Percentiles rank a stretch among this genome's conserved stretches.
Evolutionary conservation across 2,888 invertebrate genomes (phyloP).

Genomic region (Caenorhabditis imperialis): DNA sequence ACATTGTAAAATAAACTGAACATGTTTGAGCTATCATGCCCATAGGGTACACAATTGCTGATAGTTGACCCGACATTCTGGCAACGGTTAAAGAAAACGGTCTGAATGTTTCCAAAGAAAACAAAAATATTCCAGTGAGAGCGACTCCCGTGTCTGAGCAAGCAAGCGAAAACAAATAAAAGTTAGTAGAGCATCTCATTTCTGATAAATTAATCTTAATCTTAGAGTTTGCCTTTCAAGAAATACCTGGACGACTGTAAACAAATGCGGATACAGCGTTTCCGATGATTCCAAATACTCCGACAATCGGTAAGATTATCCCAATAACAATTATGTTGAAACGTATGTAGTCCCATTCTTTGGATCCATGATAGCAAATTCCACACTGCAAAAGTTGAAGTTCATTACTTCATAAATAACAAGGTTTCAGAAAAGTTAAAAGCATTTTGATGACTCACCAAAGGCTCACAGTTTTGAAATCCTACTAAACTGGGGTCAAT

Average conservation of each 20-base stretch:
- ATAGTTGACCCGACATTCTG: slow-evolving; percentile 53
- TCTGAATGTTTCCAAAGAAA: slow-evolving; percentile 64
- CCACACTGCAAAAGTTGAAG: slow-evolving; percentile 59
- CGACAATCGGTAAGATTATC: slow-evolving; percentile 74
- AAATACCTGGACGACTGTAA: slow-evolving; percentile 72
- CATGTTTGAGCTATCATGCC: slow-evolving; percentile 78
- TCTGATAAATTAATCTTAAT: no score
- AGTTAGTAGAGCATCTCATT: slow-evolving; percentile 74
- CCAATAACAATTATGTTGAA: slow-evolving; percentile 76
- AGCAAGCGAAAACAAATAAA: slow-evolving; percentile 74
- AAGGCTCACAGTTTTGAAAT: slow-evolving; percentile 42
- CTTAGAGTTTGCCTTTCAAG: no score
- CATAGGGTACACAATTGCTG: slow-evolving; percentile 74
- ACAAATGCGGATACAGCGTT: slow-evolving; percentile 76
- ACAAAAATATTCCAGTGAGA: slow-evolving; percentile 73
- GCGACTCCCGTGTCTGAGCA: slow-evolving; percentile 75
- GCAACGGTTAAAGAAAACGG: slow-evolving; percentile 70
- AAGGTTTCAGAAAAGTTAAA: background rate
- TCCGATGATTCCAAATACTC: slow-evolving; percentile 73
- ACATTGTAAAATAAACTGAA: slow-evolving; percentile 78
- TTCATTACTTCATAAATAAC: slow-evolving; percentile 1
- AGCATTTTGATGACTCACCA: slow-evolving; percentile 18
- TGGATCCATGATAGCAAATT: slow-evolving; percentile 55
- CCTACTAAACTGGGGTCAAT: slow-evolving; percentile 40
- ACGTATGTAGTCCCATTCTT: slow-evolving; percentile 58